phyloP scores from a whole-genome alignment of 2,888 invertebrate genomes.

The Agonopterix heracliana region DNA sequence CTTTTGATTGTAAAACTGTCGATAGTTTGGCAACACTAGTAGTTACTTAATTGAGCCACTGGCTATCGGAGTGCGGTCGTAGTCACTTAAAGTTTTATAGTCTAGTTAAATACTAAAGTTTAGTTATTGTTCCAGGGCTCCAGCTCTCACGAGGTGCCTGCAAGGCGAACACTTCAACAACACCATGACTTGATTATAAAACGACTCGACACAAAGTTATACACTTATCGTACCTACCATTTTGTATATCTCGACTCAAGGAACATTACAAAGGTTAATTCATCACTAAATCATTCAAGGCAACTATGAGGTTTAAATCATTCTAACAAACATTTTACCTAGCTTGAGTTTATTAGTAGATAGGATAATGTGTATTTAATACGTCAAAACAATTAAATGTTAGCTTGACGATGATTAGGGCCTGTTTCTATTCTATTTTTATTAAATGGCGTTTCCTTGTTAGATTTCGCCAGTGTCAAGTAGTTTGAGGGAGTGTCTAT shows the following conservation, averaged over 20 bases:
- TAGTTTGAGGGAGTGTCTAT: too few species aligned
- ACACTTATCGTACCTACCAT: slow-evolving; percentile 43
- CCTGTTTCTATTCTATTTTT: too few species aligned
- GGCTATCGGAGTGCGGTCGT: too few species aligned
- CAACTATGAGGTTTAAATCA: slow-evolving; percentile 6
- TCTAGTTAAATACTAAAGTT: background rate
- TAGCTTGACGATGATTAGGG: too few species aligned
- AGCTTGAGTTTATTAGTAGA: background rate
- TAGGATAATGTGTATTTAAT: background rate
- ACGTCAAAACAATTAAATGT: too few species aligned
- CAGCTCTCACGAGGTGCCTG: slow-evolving; percentile 64
- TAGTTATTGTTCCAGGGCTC: slow-evolving; percentile 58
- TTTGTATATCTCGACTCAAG: slow-evolving; percentile 44
- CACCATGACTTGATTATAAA: slow-evolving; percentile 51
- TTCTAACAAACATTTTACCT: slow-evolving; percentile 2
- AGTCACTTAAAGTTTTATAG: too few species aligned
- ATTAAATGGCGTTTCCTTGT: too few species aligned
- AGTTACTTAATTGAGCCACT: too few species aligned
- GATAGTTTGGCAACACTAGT: too few species aligned
- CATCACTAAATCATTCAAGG: slow-evolving; percentile 1
- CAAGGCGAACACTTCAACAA: slow-evolving; percentile 58
- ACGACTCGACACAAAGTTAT: slow-evolving; percentile 21
- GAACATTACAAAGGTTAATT: slow-evolving; percentile 31
- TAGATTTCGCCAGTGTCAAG: too few species aligned
- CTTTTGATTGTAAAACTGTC: too few species aligned